Evolutionary conservation across 2,888 invertebrate genomes (phyloP), one percentile per base, ranked within the genome.

Genomic region (Eupithecia inturbata): DNA sequence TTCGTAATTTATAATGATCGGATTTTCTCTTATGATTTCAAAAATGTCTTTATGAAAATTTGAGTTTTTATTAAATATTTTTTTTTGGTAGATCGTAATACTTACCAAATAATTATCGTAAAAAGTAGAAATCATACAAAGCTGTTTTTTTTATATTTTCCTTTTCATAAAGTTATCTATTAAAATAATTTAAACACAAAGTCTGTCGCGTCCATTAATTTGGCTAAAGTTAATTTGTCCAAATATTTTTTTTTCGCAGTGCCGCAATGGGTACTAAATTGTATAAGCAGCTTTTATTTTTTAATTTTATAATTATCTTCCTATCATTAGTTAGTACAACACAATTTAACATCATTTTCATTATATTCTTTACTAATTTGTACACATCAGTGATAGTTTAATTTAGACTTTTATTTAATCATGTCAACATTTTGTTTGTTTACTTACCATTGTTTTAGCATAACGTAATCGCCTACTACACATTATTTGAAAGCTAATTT

Each of bases 391-490:
- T 81, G 80, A 78, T 81, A 82, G 82, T 82, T 79, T 79, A 83
- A 86, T 77, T 72, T 72, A 45, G 68, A 57, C 53, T 39, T 71
- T 22, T 22, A 45, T 79, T 84, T 76, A 78, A 74, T 83, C 79
- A 66, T 78, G 68, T 84, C 78, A 80, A 76, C 77, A 78, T 85
- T 84, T 80, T 81, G 81, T 84, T 84, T 83, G 81, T 84, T 84
- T 83, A 84, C 81, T 86, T 88, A 87, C 82, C 80, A 87, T 88
- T 89, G 77, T 89, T 79, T 79, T 67, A 70, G 89, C 89, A 89
- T 88, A 85, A 90, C 87, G 88, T 92, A 91, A 91, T 90, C 87
- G 91, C 94, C 93, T 93, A 90, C 94, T 94, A 94, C 94, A 94
- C 94, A 94, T 93, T 91, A 91, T 90, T 86, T 86, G 85, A 83